A percentile compares a stretch with the other conserved stretches of the same genome.
These are phyloP conservation scores for Eilema depressum DNA, from an alignment of 2,888 invertebrate species.

Conservation along the genomic window DNA sequence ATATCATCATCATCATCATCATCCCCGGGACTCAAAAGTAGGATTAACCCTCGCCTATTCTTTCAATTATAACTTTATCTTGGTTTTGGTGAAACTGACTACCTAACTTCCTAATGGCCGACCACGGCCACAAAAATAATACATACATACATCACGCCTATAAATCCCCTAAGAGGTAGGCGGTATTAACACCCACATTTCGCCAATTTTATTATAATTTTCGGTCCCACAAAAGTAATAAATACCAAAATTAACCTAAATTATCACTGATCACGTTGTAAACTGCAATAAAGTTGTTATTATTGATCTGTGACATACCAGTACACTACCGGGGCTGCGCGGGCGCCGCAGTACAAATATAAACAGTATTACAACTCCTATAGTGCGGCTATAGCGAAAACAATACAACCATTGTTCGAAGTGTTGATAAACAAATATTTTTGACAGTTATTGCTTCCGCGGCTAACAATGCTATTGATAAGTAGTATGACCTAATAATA, in stretches of 20 bases:
- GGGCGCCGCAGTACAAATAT: not conserved
- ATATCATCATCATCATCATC: no score
- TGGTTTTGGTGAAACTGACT: no score
- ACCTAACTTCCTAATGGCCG: no score
- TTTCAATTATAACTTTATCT: no score
- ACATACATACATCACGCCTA: no score
- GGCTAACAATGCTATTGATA: not conserved
- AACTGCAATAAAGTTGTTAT: constrained; percentile 31
- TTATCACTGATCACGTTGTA: constrained; percentile 21
- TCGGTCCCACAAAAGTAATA: no score
- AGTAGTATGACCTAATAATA: not conserved
- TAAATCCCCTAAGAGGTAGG: no score
- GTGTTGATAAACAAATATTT: not conserved
- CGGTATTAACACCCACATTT: no score
- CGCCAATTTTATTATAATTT: no score
- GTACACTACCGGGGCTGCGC: constrained; percentile 23
- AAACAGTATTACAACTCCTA: constrained; percentile 14
- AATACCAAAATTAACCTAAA: not conserved
- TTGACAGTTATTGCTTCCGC: not conserved
- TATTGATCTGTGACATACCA: constrained; percentile 35
- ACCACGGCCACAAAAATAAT: no score
- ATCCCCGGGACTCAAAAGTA: no score
- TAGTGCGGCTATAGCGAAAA: not conserved
- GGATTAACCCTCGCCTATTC: no score
- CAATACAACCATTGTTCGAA: constrained; percentile 6